phyloP scores from a whole-genome alignment of 2,888 invertebrate genomes.

The Pristionchus entomophagus region DNA sequence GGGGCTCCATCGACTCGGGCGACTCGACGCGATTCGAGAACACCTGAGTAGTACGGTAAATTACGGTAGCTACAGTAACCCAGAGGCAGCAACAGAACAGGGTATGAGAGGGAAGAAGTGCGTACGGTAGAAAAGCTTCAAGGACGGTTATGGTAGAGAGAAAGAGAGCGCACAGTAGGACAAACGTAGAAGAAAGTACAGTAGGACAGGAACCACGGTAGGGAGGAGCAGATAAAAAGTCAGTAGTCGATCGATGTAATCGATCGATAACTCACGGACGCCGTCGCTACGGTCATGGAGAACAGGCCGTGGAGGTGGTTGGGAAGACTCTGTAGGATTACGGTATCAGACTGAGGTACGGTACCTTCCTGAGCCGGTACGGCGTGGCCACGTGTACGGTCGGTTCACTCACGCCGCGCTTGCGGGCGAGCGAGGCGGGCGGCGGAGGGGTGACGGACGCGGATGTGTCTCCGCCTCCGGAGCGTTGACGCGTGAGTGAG shows the following conservation, averaged over 20 bases:
- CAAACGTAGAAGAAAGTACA: not conserved
- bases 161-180: no score
- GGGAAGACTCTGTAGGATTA: slow-evolving; percentile 27
- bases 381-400: not conserved
- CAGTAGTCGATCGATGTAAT: slow-evolving; percentile 2
- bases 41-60: not conserved
- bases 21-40: slow-evolving; percentile 1
- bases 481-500: slow-evolving; percentile 4
- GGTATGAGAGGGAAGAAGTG: not conserved
- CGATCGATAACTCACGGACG: slow-evolving; percentile 9
- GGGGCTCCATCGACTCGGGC: not conserved
- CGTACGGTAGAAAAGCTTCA: not conserved
- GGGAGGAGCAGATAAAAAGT: not conserved
- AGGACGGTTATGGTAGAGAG: no score
- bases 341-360: not conserved
- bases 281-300: slow-evolving; percentile 18
- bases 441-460: not conserved
- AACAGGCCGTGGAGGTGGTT: slow-evolving; percentile 27
- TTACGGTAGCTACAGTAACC: not conserved
- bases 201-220: not conserved
- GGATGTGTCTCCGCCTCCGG: not conserved
- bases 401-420: slow-evolving; percentile 41
- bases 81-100: no score
- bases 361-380: not conserved
- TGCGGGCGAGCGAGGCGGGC: not conserved